Evolutionary conservation across 2,113 vertebrate species (phyloP), one percentile per base, ranked within the genome.

Genomic region (Formicarius rufipectus): DNA sequence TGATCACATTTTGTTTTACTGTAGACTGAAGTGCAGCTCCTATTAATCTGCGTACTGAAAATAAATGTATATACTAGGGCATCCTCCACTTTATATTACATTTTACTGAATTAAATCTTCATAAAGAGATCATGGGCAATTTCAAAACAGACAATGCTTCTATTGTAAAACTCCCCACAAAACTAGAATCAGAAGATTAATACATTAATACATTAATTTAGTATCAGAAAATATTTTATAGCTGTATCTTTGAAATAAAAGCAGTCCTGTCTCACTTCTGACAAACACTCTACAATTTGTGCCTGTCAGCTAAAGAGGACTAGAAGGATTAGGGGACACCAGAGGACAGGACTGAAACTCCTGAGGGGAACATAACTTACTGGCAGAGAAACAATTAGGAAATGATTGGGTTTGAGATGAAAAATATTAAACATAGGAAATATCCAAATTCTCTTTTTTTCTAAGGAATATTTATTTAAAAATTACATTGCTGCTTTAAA

Each of bases 401-500:
- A 78, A 80, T 23, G 5, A 10, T 21, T 79, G 12, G 21, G 42
- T 93, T 88, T 56, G 28, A 47, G 50, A 33, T 92, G 79, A 63
- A 87, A 90, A 89, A 74, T 42, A 64, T 14, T 74, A 49, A 84
- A 84, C 17, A 39, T 91, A 27, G 25, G 63, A 91, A 95, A 69
- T 40, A 67, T 14, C 56, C 12, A 59, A 80, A 90, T 87, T 90
- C 2, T 79, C 3, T 62, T 68, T 89, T 84, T 67, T 88, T 4
- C 20, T 63, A 63, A 56, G 62, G 77, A 78, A 30, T 62, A 92
- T 56, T 72, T 90, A 60, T 89, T 56, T 50, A 89, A 90, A 95
- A 95, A 56, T 56, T 89, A 86, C 90, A 96, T 89, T 93, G 93
- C 90, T 96, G 93, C 95, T 97, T 96, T 95, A 91, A 91, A 95